Base-by-base conservation (phyloP, 2,797 vertebrate genomes). In the Myotis daubentonii region DNA sequence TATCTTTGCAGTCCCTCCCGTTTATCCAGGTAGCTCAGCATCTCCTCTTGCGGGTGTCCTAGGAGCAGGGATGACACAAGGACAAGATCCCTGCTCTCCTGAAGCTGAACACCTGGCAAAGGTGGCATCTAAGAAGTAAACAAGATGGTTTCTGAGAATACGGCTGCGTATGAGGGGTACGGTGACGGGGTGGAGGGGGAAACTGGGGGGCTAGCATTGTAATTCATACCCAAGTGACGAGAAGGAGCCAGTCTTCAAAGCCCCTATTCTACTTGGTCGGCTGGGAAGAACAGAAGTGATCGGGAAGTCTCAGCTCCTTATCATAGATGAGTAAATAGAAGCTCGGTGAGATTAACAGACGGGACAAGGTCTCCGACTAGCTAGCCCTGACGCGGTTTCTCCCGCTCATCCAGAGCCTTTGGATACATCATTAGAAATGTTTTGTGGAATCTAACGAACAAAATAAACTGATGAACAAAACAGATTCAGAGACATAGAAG, bases 61-160 rank as follows among this genome's bases (percentile, higher is more conserved):
- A 55, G 36, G 60, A 62, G 15, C 23, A 15, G 47, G 47, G 36
- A 51, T 55, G 44, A 53, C 47, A 79, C 23, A 38, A 82, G 19
- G 51, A 72, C 65, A 36, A 38, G 44, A 44, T 13, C 62, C 38
- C 30, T 38, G 30, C 19, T 51, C 36, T 30, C 74, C 19, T 19
- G 79, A 90, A 74, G 82, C 44, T 53, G 79, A 90, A 91, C 5
- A 25, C 68, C 88, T 55, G 78, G 57, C 84, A 60, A 65, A 75
- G 28, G 65, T 41, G 65, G 60, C 10, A 36, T 44, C 49, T 15
- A 49, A 51, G 38, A 55, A 75, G 44, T 0, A 47, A n/a, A 53
- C 28, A 4, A 55, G 55, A 84, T 44, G 28, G 55, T 36, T 86
- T 85, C 83, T 72, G 38, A 66, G 17, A 2, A 51, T 3, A 78